Percentiles rank a stretch among this genome's conserved stretches.
These are phyloP conservation scores for Parauchenoglanis ngamensis DNA, from an alignment of 2,797 vertebrate genomes.

Conservation along the genomic window DNA sequence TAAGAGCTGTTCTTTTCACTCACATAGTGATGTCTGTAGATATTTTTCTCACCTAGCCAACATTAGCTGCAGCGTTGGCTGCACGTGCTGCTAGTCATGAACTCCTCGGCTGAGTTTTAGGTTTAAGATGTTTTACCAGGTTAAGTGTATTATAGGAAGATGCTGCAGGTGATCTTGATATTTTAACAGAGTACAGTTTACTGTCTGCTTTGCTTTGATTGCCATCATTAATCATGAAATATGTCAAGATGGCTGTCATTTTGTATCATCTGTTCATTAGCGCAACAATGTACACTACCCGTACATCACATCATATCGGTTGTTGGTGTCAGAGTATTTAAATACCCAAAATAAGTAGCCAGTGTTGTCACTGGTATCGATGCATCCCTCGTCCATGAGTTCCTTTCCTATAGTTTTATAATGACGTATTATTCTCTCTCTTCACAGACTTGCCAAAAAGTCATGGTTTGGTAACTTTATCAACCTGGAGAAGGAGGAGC, in stretches of 20 bases:
- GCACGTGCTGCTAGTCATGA: neutral
- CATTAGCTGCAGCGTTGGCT: neutral
- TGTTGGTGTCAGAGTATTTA: neutral
- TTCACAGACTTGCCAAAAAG: conserved; percentile 95
- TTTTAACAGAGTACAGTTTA: neutral
- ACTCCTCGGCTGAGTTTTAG: no score
- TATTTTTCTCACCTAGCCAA: neutral
- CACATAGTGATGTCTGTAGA: neutral
- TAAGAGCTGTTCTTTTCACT: neutral
- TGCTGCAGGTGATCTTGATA: neutral
- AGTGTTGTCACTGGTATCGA: neutral
- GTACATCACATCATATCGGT: neutral
- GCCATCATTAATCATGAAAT: neutral
- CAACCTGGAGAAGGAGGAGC: conserved; percentile 97
- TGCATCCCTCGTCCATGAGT: neutral
- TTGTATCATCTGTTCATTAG: neutral
- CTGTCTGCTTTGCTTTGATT: conserved; percentile 2
- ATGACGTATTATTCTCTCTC: neutral
- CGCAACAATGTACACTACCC: neutral
- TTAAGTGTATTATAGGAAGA: neutral
- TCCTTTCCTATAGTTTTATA: neutral
- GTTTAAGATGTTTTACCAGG: neutral
- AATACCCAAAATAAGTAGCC: no score
- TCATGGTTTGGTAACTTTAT: conserved; percentile 99
- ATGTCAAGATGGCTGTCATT: neutral